Evolutionary conservation across 2,888 invertebrate genomes (phyloP).

Genomic region (Sericinus montela): DNA sequence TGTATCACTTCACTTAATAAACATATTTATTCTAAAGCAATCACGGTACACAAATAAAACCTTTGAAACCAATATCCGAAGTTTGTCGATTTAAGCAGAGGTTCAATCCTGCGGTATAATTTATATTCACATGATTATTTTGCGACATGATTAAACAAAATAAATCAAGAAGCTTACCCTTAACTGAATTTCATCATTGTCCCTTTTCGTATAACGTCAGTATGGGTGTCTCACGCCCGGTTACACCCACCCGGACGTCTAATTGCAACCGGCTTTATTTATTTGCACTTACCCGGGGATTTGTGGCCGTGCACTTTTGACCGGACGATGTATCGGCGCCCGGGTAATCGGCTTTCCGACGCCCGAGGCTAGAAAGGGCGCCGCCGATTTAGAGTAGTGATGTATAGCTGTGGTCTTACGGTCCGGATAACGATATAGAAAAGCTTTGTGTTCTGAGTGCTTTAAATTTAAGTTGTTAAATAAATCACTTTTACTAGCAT

Average conservation of each 20-base stretch:
- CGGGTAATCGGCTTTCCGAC: slow-evolving; percentile 14
- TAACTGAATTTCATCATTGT: background rate
- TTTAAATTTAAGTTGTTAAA: no score
- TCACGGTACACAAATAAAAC: background rate
- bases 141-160: no score
- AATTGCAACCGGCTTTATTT: slow-evolving; percentile 16
- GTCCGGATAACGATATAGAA: background rate
- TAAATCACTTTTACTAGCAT: no score
- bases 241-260: slow-evolving; percentile 1
- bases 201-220: background rate
- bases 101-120: no score
- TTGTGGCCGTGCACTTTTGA: slow-evolving; percentile 15
- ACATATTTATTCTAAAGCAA: background rate
- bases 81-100: no score
- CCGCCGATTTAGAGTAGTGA: slow-evolving; percentile 5
- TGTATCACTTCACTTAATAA: background rate
- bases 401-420: slow-evolving; percentile 1
- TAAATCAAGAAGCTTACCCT: background rate
- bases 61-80: background rate
- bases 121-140: no score
- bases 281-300: slow-evolving; percentile 12
- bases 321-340: slow-evolving; percentile 10
- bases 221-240: background rate
- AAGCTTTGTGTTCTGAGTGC: background rate
- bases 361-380: background rate